These are phyloP conservation scores for Leucoptera coffeella DNA, from an alignment of 2,888 invertebrate genomes.

Conservation along the genomic window DNA sequence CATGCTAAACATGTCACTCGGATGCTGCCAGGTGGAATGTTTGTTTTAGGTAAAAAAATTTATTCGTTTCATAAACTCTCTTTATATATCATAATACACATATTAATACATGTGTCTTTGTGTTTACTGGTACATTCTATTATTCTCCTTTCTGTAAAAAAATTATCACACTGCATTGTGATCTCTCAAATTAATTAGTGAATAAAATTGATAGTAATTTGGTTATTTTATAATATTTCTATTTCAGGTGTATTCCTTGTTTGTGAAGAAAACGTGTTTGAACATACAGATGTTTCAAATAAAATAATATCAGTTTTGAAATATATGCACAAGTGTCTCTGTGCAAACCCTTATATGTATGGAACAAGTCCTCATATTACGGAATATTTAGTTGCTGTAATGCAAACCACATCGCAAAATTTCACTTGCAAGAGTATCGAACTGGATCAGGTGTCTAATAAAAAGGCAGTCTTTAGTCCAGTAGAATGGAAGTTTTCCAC, in stretches of 20 bases:
- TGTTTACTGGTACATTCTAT: too few relatives aligned
- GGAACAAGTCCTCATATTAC: slow-evolving; percentile 45
- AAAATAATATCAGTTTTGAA: slow-evolving; percentile 55
- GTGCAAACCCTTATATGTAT: slow-evolving; percentile 51
- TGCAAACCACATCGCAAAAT: slow-evolving; percentile 43
- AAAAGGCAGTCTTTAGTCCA: slow-evolving; percentile 50
- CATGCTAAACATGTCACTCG: slow-evolving; percentile 82
- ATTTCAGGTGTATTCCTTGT: slow-evolving; percentile 65
- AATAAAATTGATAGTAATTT: too few relatives aligned
- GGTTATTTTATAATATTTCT: slow-evolving; percentile 2
- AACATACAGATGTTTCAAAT: slow-evolving; percentile 43
- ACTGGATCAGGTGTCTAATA: slow-evolving; percentile 28
- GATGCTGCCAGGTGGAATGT: slow-evolving; percentile 88
- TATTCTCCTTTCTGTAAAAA: too few relatives aligned
- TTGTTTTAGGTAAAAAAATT: slow-evolving; percentile 71
- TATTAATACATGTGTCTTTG: too few relatives aligned
- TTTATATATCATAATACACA: too few relatives aligned
- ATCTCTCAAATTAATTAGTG: too few relatives aligned
- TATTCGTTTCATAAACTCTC: too few relatives aligned
- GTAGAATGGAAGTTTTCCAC: slow-evolving; percentile 74
- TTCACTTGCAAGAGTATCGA: slow-evolving; percentile 63
- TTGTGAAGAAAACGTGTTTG: slow-evolving; percentile 59
- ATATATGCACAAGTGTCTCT: slow-evolving; percentile 50
- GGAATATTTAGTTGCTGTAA: slow-evolving; percentile 63
- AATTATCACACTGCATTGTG: too few relatives aligned